These are phyloP conservation scores for Zaprionus ghesquierei DNA, from an alignment of 1,140 invertebrate species.

Conservation along the genomic window DNA sequence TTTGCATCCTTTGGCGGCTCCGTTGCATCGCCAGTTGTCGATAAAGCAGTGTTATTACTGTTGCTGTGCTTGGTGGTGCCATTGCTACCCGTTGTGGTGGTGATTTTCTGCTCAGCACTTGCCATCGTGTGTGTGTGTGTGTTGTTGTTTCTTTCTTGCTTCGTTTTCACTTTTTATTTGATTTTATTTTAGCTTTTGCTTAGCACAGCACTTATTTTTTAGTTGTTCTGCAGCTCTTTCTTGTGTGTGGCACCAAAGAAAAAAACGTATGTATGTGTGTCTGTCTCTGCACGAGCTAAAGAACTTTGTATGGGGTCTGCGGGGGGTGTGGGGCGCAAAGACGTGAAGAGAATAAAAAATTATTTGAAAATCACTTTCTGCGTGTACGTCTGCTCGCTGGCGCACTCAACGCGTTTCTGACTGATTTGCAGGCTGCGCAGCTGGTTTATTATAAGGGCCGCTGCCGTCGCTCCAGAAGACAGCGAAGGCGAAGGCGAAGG, in stretches of 20 bases:
- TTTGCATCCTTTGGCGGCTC: slow-evolving; percentile 74
- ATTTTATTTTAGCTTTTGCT: slow-evolving; percentile 60
- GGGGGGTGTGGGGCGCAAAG: background rate
- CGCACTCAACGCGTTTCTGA: slow-evolving; percentile 50
- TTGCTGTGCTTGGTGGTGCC: slow-evolving; percentile 38
- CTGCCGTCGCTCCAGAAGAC: slow-evolving; percentile 22
- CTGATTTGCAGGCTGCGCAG: slow-evolving; percentile 62
- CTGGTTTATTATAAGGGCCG: slow-evolving; percentile 62
- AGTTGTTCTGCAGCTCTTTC: slow-evolving; percentile 15
- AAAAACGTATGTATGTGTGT: slow-evolving; percentile 43
- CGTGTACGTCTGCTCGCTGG: slow-evolving; percentile 51
- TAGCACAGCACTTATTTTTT: slow-evolving; percentile 60
- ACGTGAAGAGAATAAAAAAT: slow-evolving; percentile 1
- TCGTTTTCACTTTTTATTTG: slow-evolving; percentile 24
- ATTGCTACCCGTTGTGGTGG: slow-evolving; percentile 59
- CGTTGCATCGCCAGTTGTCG: slow-evolving; percentile 1
- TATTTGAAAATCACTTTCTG: slow-evolving; percentile 4
- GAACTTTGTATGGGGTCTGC: slow-evolving; percentile 29
- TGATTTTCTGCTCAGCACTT: slow-evolving; percentile 70
- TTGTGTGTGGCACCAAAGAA: slow-evolving; percentile 55
- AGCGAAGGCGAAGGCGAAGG: background rate
- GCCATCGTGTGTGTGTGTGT: slow-evolving; percentile 64
- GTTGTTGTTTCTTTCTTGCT: slow-evolving; percentile 35
- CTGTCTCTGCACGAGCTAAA: slow-evolving; percentile 26
- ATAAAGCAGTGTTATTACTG: slow-evolving; percentile 2